Evolutionary conservation across 2,113 vertebrate species (phyloP).

Genomic region (Phalacrocorax brasilianus): DNA sequence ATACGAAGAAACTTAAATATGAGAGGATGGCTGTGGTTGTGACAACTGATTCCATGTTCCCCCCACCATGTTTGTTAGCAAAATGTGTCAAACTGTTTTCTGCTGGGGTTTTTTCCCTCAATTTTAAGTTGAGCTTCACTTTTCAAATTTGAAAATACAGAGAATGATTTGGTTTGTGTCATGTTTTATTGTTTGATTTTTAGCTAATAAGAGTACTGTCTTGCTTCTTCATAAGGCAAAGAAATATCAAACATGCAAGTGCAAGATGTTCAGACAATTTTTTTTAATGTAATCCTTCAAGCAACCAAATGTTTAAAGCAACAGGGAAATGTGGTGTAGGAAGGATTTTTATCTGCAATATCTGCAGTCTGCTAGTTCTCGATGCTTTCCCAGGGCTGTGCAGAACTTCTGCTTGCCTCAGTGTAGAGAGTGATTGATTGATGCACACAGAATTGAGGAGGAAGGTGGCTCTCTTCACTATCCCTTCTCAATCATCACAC

Average conservation of each 20-base stretch:
- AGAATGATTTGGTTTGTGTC: constrained; percentile 4
- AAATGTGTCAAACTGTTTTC: not conserved
- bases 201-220: not conserved
- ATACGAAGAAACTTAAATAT: not conserved
- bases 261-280: not conserved
- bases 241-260: constrained; percentile 40
- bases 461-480: not conserved
- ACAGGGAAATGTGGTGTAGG: not conserved
- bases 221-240: not conserved
- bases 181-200: constrained; percentile 34
- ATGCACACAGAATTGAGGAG: not conserved
- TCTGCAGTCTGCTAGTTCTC: not conserved
- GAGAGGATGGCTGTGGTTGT: not conserved
- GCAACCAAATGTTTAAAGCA: not conserved
- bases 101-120: not conserved
- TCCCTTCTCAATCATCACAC: not conserved
- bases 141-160: constrained; percentile 1
- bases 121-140: not conserved
- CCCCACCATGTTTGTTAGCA: not conserved
- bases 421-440: not conserved
- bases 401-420: not conserved
- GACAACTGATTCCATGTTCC: not conserved
- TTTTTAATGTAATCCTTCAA: not conserved
- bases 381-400: not conserved
- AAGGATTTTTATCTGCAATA: not conserved